phyloP scores from a whole-genome alignment of 2,113 vertebrate species.

The Sylvia atricapilla region DNA sequence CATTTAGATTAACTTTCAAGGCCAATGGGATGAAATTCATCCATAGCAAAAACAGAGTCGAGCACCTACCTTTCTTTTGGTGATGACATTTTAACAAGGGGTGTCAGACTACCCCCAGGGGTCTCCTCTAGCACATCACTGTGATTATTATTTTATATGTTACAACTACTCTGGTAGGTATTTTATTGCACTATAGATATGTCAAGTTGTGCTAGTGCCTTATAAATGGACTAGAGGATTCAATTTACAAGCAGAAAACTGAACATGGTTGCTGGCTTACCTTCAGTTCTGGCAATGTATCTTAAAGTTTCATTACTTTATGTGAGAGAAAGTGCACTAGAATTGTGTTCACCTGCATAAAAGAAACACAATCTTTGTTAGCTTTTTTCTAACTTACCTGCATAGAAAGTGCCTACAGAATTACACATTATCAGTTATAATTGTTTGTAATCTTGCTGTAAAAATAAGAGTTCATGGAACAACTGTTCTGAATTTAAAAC shows the following conservation, averaged over 20 bases:
- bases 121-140: not conserved
- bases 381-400: conserved; percentile 15
- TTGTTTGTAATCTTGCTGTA: conserved; percentile 18
- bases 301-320: conserved; percentile 60
- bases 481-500: not conserved
- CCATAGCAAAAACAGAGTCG: not conserved
- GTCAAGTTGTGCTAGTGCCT: conserved; percentile 30
- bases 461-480: not conserved
- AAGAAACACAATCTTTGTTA: not conserved
- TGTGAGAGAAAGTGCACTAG: not conserved
- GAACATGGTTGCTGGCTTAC: conserved; percentile 49
- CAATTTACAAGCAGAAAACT: conserved; percentile 64
- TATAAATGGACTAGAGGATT: conserved; percentile 49
- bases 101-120: not conserved
- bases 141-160: conserved; percentile 12
- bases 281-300: conserved; percentile 31
- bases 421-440: not conserved
- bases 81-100: conserved; percentile 10
- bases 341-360: conserved; percentile 21
- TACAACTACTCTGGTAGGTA: not conserved
- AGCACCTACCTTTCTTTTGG: not conserved
- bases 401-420: not conserved
- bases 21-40: not conserved
- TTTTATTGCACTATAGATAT: conserved; percentile 32
- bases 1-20: not conserved